Evolutionary conservation across 1,140 invertebrate species (phyloP).

Genomic region (Pteromalus puparum): DNA sequence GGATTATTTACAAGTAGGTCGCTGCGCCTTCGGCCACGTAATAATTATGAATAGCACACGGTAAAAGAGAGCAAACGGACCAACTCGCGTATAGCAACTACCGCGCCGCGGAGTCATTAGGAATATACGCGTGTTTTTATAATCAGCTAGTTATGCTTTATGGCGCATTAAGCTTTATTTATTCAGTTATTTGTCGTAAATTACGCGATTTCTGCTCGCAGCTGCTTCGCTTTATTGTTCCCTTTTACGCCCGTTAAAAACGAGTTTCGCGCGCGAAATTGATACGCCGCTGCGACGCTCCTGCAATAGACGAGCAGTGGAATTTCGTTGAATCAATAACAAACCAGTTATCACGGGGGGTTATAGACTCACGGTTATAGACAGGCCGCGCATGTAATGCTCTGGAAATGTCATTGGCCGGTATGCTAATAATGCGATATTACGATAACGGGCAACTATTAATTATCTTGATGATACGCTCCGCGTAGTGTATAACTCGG

Average conservation of each 20-base stretch:
- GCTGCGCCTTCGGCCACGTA: conserved; percentile 24
- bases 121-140: neutral
- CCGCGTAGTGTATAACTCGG: too few relatives aligned
- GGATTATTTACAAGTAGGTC: conserved; percentile 35
- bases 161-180: conserved; percentile 36
- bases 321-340: neutral
- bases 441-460: neutral
- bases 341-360: neutral
- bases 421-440: neutral
- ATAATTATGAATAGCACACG: conserved; percentile 38
- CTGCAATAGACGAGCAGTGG: neutral
- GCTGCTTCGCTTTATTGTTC: neutral
- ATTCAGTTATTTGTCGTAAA: neutral
- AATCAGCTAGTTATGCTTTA: conserved; percentile 34
- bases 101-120: conserved; percentile 18
- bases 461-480: neutral
- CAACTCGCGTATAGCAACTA: conserved; percentile 10
- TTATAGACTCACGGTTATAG: neutral
- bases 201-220: neutral
- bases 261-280: neutral
- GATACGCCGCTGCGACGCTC: neutral
- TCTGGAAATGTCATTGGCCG: neutral
- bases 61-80: conserved; percentile 36
- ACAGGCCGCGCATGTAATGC: neutral
- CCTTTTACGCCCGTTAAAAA: neutral